Evolutionary conservation across 2,888 invertebrate species (phyloP).

Genomic region (Digitonthophagus gazella): DNA sequence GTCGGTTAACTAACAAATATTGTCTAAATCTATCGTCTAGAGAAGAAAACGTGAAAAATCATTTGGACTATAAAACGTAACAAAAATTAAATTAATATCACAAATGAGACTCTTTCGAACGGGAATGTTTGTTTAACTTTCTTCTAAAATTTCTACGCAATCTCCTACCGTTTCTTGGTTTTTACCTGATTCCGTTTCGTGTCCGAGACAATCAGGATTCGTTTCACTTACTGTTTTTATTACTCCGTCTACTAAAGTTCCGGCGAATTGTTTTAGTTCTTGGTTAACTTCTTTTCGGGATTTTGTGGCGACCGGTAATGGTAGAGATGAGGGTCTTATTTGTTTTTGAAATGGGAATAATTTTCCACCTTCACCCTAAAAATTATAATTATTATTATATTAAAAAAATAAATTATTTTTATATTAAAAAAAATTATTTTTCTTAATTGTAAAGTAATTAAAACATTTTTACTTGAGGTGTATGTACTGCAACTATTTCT

Average conservation of each 20-base stretch:
- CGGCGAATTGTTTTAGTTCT: conserved; percentile 49
- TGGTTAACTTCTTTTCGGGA: conserved; percentile 40
- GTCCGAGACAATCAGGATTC: conserved; percentile 31
- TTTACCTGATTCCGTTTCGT: conserved; percentile 36
- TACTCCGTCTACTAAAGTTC: conserved; percentile 49
- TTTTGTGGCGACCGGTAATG: conserved; percentile 46
- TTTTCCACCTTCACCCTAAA: conserved; percentile 48
- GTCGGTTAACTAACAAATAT: neutral
- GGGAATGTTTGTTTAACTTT: conserved; percentile 7
- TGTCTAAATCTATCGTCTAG: neutral
- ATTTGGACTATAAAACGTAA: neutral
- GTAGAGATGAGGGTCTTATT: conserved; percentile 49
- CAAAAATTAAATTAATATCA: conserved; percentile 12
- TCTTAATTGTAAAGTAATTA: neutral
- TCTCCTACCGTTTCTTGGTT: neutral
- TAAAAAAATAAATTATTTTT: neutral
- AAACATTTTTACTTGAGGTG: conserved; percentile 61
- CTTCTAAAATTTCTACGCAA: conserved; percentile 8
- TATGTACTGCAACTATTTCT: conserved; percentile 74
- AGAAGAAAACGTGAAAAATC: neutral
- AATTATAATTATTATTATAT: conserved; percentile 1
- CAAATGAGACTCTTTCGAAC: conserved; percentile 3
- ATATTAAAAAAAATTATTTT: neutral
- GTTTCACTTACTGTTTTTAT: conserved; percentile 48
- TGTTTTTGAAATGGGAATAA: conserved; percentile 50